Evolutionary conservation across 2,113 vertebrate genomes (phyloP).

Genomic region (Zonotrichia leucophrys): DNA sequence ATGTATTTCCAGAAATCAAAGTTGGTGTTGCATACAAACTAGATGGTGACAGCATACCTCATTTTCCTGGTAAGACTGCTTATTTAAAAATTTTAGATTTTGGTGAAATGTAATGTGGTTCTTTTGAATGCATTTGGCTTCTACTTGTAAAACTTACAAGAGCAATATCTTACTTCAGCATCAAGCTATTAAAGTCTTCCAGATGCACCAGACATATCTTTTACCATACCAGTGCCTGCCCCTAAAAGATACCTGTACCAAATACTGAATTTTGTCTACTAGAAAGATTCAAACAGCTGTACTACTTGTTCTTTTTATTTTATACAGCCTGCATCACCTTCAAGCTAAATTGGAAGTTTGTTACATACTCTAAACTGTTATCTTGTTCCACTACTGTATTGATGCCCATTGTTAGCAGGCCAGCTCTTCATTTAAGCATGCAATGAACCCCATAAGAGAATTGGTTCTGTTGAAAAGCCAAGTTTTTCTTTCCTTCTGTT

Average conservation of each 20-base stretch:
- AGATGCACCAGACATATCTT: neutral
- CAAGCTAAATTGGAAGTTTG: neutral
- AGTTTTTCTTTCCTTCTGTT: neutral
- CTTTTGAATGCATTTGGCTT: neutral
- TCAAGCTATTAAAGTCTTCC: neutral
- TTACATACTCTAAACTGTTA: neutral
- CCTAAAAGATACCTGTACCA: neutral
- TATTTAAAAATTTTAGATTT: neutral
- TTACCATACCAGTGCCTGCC: neutral
- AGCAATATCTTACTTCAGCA: neutral
- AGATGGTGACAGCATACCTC: constrained; percentile 88
- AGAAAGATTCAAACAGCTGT: neutral
- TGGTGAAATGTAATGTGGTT: neutral
- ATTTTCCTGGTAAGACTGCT: constrained; percentile 90
- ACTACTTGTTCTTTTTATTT: neutral
- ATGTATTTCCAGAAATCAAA: constrained; percentile 91
- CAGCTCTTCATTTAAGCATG: neutral
- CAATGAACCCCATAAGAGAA: neutral
- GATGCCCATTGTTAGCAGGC: neutral
- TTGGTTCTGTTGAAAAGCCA: neutral
- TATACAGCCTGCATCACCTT: neutral
- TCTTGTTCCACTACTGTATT: neutral
- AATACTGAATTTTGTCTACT: neutral
- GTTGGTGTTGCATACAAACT: constrained; percentile 92
- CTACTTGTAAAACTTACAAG: neutral